Evolutionary conservation across 1,140 invertebrate species (phyloP).

Genomic region (Tetramorium parvispinum): DNA sequence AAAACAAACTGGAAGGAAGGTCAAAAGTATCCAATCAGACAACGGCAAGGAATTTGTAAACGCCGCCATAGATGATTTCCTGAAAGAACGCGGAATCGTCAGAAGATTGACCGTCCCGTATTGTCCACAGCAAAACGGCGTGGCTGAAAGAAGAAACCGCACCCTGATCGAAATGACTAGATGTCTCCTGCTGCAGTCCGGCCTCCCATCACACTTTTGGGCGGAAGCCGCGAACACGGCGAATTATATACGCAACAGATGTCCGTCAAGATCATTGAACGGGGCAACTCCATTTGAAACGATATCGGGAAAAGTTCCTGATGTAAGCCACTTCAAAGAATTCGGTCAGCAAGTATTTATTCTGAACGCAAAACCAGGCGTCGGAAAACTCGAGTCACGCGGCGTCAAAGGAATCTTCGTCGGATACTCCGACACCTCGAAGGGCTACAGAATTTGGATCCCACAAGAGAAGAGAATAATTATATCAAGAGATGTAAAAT

Average conservation of each 20-base stretch:
- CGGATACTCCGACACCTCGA: background rate
- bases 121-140: conserved; percentile 21
- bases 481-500: background rate
- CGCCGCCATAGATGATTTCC: background rate
- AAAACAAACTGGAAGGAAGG: background rate
- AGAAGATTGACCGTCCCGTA: background rate
- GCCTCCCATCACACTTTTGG: background rate
- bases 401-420: background rate
- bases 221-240: background rate
- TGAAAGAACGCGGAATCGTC: background rate
- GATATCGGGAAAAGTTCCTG: background rate
- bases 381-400: background rate
- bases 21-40: conserved; percentile 20
- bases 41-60: conserved; percentile 31
- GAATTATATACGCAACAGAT: background rate
- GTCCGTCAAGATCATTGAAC: background rate
- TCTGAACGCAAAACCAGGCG: background rate
- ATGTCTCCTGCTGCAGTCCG: background rate
- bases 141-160: too few species aligned
- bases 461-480: background rate
- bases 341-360: background rate
- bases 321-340: background rate
- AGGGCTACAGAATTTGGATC: background rate
- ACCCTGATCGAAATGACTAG: background rate
- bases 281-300: background rate